Conservation (phyloP, 2,113 vertebrate genomes). For the Glaucidium brasilianum region DNA sequence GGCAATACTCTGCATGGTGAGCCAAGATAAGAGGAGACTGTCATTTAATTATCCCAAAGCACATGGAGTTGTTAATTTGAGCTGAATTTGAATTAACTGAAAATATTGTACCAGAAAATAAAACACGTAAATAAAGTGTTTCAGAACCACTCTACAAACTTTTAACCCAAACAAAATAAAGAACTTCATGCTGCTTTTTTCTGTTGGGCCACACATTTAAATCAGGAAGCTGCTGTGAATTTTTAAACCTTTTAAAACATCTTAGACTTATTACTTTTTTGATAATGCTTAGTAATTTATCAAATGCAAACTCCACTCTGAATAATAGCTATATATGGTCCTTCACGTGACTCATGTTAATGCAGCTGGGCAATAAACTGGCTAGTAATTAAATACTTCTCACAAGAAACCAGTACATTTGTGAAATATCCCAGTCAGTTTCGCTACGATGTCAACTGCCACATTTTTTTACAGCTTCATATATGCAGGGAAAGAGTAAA, state of each 20-base stretch:
- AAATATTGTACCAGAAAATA: constrained; percentile 60
- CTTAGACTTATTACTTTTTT: neutral
- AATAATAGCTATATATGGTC: neutral
- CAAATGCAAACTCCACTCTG: neutral
- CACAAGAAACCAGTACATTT: neutral
- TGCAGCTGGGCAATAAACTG: neutral
- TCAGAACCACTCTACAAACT: constrained; percentile 35
- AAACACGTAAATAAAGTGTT: constrained; percentile 46
- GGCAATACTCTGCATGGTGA: constrained; percentile 60
- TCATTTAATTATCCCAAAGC: constrained; percentile 83
- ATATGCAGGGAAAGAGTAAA: neutral
- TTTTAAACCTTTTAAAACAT: constrained; percentile 9
- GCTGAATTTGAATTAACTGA: constrained; percentile 52
- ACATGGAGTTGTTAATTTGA: constrained; percentile 61
- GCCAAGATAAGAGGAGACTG: constrained; percentile 75
- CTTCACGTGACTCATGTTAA: neutral
- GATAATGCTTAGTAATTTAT: neutral
- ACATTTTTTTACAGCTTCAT: neutral
- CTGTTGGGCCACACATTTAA: constrained; percentile 25
- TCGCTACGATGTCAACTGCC: neutral
- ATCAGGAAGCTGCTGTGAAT: neutral
- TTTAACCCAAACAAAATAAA: constrained; percentile 33
- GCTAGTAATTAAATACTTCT: neutral
- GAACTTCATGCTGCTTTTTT: neutral
- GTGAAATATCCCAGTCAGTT: neutral